Evolutionary conservation across 64 coral and sea anemone genomes (phyloP).

Genomic region (Actinia equina): DNA sequence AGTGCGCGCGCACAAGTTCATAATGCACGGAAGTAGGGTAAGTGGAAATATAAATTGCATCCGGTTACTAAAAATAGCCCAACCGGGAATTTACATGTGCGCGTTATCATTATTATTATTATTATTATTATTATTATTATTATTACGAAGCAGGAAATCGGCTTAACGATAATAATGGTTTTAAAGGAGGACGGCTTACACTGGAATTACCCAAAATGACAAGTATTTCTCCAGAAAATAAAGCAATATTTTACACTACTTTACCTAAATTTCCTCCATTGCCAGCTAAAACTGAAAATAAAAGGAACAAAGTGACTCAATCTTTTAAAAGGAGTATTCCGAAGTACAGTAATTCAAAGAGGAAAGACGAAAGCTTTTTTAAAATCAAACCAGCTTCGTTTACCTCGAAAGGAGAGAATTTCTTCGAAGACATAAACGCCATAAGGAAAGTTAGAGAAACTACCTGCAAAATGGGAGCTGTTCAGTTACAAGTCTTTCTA

Average conservation of each 20-base stretch:
- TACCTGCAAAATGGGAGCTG: neutral
- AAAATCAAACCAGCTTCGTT: neutral
- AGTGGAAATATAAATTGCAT: no score
- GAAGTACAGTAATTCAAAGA: neutral
- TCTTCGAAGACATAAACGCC: neutral
- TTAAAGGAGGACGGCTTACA: neutral
- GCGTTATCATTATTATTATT: no score
- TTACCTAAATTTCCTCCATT: conserved; percentile 45
- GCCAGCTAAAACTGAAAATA: neutral
- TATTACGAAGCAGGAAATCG: neutral
- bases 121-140: no score
- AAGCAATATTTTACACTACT: conserved; percentile 59
- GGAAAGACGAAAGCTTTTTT: neutral
- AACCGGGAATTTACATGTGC: no score
- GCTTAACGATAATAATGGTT: neutral
- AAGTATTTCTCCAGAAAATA: conserved; percentile 47
- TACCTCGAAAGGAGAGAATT: neutral
- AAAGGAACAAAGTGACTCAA: neutral
- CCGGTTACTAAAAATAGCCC: no score
- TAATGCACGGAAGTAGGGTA: no score
- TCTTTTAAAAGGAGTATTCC: neutral
- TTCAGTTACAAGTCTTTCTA: neutral
- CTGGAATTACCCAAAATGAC: conserved; percentile 43
- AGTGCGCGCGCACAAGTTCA: no score
- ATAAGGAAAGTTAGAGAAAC: neutral